These are phyloP conservation scores for Panthera tigris DNA, from an alignment of 2,113 vertebrate species.

Conservation along the genomic window DNA sequence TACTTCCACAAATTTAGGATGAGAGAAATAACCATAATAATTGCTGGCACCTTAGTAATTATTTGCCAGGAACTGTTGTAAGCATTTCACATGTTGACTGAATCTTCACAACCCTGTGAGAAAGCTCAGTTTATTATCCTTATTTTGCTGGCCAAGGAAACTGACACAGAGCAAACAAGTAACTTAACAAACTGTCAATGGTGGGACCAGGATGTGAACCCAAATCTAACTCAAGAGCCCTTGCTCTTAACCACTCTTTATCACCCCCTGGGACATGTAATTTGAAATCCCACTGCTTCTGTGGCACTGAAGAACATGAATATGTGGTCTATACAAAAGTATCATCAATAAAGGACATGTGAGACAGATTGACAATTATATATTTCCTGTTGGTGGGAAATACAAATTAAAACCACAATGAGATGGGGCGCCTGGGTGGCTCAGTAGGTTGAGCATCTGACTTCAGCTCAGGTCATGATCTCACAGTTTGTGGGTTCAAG, in stretches of 20 bases:
- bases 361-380: neutral
- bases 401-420: too few relatives aligned
- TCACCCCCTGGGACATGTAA: rapidly evolving
- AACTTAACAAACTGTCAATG: neutral
- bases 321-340: neutral
- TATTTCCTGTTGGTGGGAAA: neutral
- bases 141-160: neutral
- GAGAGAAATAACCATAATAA: neutral
- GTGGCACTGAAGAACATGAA: neutral
- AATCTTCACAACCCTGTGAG: neutral
- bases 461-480: too few relatives aligned
- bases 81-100: neutral
- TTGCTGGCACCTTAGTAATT: neutral
- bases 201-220: neutral
- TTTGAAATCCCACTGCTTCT: neutral
- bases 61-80: neutral
- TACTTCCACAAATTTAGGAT: neutral
- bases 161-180: neutral
- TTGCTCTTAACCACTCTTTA: neutral
- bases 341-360: neutral
- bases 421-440: too few relatives aligned
- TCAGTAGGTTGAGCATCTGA: too few relatives aligned
- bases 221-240: neutral
- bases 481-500: too few relatives aligned
- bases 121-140: neutral